phyloP scores from a whole-genome alignment of 2,888 invertebrate genomes.

The Drosophila falleni region DNA sequence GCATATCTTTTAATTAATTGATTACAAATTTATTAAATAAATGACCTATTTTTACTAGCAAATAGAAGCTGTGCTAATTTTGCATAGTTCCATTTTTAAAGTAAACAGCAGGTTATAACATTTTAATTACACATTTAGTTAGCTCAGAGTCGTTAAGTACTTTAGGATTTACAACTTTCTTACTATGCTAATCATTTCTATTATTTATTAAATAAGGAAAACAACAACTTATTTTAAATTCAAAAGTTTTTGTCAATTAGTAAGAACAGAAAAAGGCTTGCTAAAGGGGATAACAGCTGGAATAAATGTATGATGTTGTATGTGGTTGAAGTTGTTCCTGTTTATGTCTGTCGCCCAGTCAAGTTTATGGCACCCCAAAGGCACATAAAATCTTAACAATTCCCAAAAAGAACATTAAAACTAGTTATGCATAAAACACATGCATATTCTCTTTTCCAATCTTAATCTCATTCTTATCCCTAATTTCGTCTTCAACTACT shows the following conservation, averaged over 20 bases:
- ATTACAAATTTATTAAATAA: too few species aligned
- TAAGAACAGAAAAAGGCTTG: constrained; percentile 1
- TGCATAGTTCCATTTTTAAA: constrained; percentile 13
- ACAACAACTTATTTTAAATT: constrained; percentile 9
- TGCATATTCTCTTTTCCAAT: constrained; percentile 3
- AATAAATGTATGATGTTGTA: constrained; percentile 58
- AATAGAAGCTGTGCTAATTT: too few species aligned
- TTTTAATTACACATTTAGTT: constrained; percentile 66
- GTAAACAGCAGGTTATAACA: constrained; percentile 37
- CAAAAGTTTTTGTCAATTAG: constrained; percentile 9
- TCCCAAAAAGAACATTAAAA: constrained; percentile 64
- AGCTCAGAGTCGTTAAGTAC: constrained; percentile 31
- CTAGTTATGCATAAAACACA: constrained; percentile 54
- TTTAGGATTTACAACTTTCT: neutral
- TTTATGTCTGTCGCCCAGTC: constrained; percentile 35
- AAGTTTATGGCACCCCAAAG: constrained; percentile 67
- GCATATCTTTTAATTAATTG: too few species aligned
- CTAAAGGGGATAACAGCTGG: constrained; percentile 34
- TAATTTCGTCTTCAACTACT: constrained; percentile 1
- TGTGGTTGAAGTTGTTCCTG: constrained; percentile 21
- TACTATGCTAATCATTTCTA: constrained; percentile 36
- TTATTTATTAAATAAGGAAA: constrained; percentile 34
- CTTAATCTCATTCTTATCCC: neutral
- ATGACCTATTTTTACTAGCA: too few species aligned
- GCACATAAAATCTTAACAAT: constrained; percentile 69